These are phyloP conservation scores for Boloria euphrosyne DNA, from an alignment of 2,888 invertebrate genomes.

Conservation along the genomic window DNA sequence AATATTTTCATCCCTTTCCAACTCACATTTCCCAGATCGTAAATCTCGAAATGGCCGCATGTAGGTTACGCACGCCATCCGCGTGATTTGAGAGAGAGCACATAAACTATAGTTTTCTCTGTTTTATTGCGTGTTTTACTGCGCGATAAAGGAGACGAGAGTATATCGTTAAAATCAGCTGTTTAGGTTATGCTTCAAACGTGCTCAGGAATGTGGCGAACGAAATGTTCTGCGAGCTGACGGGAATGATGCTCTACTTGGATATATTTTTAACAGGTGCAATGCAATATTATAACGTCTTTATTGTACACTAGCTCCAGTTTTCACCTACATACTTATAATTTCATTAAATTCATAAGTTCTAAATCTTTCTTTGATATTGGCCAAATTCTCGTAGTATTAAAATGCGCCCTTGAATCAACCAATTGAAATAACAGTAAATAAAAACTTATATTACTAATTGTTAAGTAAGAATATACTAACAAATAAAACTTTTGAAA, in stretches of 20 bases:
- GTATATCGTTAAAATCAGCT: conserved; percentile 80
- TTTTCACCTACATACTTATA: too few relatives aligned
- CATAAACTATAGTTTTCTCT: conserved; percentile 82
- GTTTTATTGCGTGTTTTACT: conserved; percentile 79
- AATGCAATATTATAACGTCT: background rate
- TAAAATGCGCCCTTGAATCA: too few relatives aligned
- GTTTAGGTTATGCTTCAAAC: conserved; percentile 81
- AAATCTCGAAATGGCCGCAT: conserved; percentile 84
- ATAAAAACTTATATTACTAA: too few relatives aligned
- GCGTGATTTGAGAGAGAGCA: conserved; percentile 75
- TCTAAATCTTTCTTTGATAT: too few relatives aligned
- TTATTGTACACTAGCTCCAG: background rate
- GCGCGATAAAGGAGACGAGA: conserved; percentile 79
- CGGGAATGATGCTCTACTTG: conserved; percentile 67
- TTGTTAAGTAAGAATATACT: too few relatives aligned
- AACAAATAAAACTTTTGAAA: too few relatives aligned
- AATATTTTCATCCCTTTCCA: conserved; percentile 79
- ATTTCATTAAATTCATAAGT: too few relatives aligned
- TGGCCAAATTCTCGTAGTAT: too few relatives aligned
- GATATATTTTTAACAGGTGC: conserved; percentile 9
- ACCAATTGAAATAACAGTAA: too few relatives aligned
- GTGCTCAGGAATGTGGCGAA: conserved; percentile 81
- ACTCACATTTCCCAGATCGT: conserved; percentile 83
- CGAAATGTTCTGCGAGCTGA: conserved; percentile 69
- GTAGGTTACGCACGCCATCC: conserved; percentile 83